Conservation (phyloP, 2,888 invertebrate species). For the Pammene fasciana region DNA sequence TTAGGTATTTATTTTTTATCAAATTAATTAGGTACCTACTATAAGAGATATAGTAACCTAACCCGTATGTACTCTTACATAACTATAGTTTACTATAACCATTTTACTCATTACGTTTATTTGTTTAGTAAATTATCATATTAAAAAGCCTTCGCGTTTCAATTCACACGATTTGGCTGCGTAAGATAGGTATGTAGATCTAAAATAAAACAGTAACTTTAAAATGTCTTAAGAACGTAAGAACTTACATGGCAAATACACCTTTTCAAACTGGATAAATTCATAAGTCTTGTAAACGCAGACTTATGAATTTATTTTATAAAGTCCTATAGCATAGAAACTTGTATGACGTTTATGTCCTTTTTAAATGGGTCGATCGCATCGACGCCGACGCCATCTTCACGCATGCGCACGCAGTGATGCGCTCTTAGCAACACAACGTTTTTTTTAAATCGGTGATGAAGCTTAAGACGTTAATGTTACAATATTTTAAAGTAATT, state of each 20-base stretch:
- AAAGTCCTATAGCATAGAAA: no score
- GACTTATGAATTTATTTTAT: no score
- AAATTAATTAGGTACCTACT: no score
- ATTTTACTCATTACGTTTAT: slow-evolving; percentile 21
- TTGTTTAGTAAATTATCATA: slow-evolving; percentile 20
- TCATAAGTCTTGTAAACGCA: no score
- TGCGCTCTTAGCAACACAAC: slow-evolving; percentile 34
- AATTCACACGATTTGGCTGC: slow-evolving; percentile 16
- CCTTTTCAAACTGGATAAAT: background rate
- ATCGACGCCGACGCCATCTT: slow-evolving; percentile 26
- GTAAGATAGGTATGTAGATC: background rate
- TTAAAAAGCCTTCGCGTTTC: background rate
- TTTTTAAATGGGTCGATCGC: background rate
- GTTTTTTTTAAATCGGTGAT: background rate
- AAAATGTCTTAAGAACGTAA: background rate
- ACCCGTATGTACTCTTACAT: slow-evolving; percentile 6
- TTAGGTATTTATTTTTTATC: background rate
- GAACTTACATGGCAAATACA: background rate
- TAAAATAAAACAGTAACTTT: no score
- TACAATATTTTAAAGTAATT: no score
- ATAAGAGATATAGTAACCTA: background rate
- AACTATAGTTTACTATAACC: slow-evolving; percentile 5
- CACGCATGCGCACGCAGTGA: slow-evolving; percentile 29
- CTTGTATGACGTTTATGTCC: background rate
- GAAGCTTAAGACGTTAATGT: no score